These are phyloP conservation scores for Elaeidobius kamerunicus DNA, from an alignment of 2,888 invertebrate species.

Conservation along the genomic window DNA sequence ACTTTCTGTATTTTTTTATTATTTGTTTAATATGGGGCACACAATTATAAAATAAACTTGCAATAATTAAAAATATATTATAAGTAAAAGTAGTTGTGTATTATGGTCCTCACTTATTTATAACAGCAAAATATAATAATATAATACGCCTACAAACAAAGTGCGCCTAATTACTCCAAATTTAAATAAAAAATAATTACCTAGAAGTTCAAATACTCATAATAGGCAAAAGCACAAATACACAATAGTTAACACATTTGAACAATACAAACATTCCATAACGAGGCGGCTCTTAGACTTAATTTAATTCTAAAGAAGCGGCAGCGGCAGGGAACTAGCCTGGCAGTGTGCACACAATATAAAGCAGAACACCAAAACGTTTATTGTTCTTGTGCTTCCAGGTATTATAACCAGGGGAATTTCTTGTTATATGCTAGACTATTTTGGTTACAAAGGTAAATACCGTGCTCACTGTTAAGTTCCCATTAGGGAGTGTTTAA, in stretches of 20 bases:
- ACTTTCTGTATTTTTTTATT: too few species aligned
- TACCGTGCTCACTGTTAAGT: slow-evolving; percentile 27
- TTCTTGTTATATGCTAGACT: slow-evolving; percentile 28
- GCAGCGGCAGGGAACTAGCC: slow-evolving; percentile 21
- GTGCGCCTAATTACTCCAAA: too few species aligned
- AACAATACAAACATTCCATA: slow-evolving; percentile 14
- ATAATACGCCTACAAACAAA: too few species aligned
- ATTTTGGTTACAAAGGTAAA: slow-evolving; percentile 31
- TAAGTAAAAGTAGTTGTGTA: too few species aligned
- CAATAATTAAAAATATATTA: too few species aligned
- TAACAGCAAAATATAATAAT: too few species aligned
- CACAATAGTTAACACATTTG: slow-evolving; percentile 10
- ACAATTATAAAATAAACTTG: too few species aligned
- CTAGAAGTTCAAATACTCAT: too few species aligned
- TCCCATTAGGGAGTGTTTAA: slow-evolving; percentile 28
- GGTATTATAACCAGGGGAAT: slow-evolving; percentile 28
- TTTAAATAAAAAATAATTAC: too few species aligned
- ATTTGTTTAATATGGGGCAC: slow-evolving; percentile 10
- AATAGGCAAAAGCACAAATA: too few species aligned
- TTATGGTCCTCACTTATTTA: too few species aligned
- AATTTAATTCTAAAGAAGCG: slow-evolving; percentile 29
- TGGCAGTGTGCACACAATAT: slow-evolving; percentile 14
- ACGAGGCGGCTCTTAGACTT: slow-evolving; percentile 21
- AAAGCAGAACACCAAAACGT: slow-evolving; percentile 22
- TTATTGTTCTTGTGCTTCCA: slow-evolving; percentile 28